Percentiles rank a stretch among this genome's conserved stretches.
Conservation (phyloP, 2,888 invertebrate species). For the Maniola hyperantus region DNA sequence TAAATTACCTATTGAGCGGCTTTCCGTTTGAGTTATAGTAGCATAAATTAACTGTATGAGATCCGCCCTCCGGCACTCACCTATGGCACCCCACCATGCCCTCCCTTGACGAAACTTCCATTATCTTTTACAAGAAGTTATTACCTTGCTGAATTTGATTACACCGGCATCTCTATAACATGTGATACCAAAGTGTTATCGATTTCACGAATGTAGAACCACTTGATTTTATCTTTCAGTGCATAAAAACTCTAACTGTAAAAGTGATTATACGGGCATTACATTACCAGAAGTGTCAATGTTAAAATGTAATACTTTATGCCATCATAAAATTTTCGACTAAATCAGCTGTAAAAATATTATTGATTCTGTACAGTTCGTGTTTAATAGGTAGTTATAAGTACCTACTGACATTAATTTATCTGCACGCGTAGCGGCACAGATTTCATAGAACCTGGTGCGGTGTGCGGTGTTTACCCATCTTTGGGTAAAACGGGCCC, state of each 20-base stretch:
- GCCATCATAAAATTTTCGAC: constrained; percentile 22
- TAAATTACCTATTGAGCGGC: constrained; percentile 78
- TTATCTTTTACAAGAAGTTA: constrained; percentile 53
- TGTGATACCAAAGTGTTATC: constrained; percentile 32
- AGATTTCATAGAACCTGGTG: too few species aligned
- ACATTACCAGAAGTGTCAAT: constrained; percentile 32
- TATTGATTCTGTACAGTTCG: not conserved
- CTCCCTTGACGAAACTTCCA: constrained; percentile 45
- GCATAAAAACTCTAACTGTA: constrained; percentile 58
- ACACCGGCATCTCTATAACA: constrained; percentile 29
- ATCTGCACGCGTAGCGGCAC: too few species aligned
- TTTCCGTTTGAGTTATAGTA: constrained; percentile 76
- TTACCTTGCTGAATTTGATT: constrained; percentile 53
- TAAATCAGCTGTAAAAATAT: constrained; percentile 12
- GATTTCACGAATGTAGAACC: constrained; percentile 45
- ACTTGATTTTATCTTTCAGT: constrained; percentile 41
- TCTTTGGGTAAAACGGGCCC: too few species aligned
- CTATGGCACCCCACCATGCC: constrained; percentile 51
- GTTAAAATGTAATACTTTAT: constrained; percentile 28
- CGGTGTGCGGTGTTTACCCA: too few species aligned
- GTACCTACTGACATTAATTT: not conserved
- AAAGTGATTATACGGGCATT: constrained; percentile 41
- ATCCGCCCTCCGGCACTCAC: constrained; percentile 65
- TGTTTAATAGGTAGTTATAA: not conserved
- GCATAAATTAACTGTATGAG: constrained; percentile 72